These are phyloP conservation scores for Eulemur mongoz DNA, from an alignment of 2,797 vertebrate species.

Conservation along the genomic window DNA sequence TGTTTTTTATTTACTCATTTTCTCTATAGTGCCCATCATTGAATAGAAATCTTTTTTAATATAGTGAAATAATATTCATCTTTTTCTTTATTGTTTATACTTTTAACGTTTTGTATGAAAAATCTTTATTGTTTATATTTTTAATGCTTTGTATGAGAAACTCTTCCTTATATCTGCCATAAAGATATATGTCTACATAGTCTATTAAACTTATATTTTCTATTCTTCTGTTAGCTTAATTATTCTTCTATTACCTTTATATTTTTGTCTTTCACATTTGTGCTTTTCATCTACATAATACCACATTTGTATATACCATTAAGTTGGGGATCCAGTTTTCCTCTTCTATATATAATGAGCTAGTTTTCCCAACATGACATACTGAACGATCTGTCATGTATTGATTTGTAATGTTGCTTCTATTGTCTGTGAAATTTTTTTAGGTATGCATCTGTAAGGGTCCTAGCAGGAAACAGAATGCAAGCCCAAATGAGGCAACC, in stretches of 20 bases:
- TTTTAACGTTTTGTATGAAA: background rate
- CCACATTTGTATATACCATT: background rate
- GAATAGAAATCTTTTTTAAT: background rate
- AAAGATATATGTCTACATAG: slow-evolving; percentile 10
- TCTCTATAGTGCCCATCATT: background rate
- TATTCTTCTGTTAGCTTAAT: background rate
- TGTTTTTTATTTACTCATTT: background rate
- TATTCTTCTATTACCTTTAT: background rate
- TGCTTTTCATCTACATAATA: background rate
- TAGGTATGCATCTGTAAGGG: background rate
- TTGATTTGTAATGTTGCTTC: background rate
- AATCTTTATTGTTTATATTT: background rate
- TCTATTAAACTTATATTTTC: background rate
- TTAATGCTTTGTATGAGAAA: background rate
- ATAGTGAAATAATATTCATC: background rate
- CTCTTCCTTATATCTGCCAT: background rate
- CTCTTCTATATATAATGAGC: background rate
- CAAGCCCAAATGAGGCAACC: background rate
- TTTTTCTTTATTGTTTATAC: background rate
- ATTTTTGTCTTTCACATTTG: background rate
- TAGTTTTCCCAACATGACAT: background rate
- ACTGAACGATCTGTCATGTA: background rate
- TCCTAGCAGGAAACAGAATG: background rate
- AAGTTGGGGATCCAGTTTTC: background rate
- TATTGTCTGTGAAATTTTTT: background rate